phyloP scores from a whole-genome alignment of 2,888 invertebrate genomes.

The Agonopterix alstromeriana region DNA sequence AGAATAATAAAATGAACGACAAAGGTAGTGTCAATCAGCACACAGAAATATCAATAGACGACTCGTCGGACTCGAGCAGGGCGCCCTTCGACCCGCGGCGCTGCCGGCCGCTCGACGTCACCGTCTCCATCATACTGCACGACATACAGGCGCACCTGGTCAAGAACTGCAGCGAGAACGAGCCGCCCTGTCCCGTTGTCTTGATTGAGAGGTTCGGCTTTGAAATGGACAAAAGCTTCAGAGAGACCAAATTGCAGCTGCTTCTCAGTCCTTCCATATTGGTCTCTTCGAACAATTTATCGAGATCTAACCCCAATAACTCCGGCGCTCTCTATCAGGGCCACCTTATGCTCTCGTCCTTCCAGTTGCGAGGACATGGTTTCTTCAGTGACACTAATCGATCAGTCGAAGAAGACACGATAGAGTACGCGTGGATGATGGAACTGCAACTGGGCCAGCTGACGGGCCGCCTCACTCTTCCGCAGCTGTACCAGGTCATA shows the following conservation, averaged over 20 bases:
- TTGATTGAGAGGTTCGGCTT: slow-evolving; percentile 94
- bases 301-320: slow-evolving; percentile 74
- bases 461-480: slow-evolving; percentile 91
- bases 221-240: slow-evolving; percentile 96
- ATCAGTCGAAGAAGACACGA: slow-evolving; percentile 92
- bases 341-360: slow-evolving; percentile 88
- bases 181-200: slow-evolving; percentile 94
- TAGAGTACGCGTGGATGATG: slow-evolving; percentile 98
- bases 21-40: slow-evolving; percentile 62
- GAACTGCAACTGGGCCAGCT: slow-evolving; percentile 96
- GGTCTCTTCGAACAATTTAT: slow-evolving; percentile 84
- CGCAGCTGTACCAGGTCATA: slow-evolving; percentile 91
- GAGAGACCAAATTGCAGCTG: slow-evolving; percentile 94
- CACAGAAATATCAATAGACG: slow-evolving; percentile 79
- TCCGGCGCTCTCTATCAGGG: slow-evolving; percentile 83
- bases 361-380: slow-evolving; percentile 95
- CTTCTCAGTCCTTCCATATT: slow-evolving; percentile 92
- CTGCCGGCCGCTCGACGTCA: slow-evolving; percentile 93
- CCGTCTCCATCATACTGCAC: slow-evolving; percentile 94
- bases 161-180: slow-evolving; percentile 92
- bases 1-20: slow-evolving; percentile 54
- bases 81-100: slow-evolving; percentile 89
- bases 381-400: slow-evolving; percentile 97
- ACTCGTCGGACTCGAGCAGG: slow-evolving; percentile 76
- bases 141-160: slow-evolving; percentile 96